A percentile compares a stretch with the other conserved stretches of the same genome.
Conservation (phyloP, 2,113 vertebrate genomes). For the Aramus guarauna region DNA sequence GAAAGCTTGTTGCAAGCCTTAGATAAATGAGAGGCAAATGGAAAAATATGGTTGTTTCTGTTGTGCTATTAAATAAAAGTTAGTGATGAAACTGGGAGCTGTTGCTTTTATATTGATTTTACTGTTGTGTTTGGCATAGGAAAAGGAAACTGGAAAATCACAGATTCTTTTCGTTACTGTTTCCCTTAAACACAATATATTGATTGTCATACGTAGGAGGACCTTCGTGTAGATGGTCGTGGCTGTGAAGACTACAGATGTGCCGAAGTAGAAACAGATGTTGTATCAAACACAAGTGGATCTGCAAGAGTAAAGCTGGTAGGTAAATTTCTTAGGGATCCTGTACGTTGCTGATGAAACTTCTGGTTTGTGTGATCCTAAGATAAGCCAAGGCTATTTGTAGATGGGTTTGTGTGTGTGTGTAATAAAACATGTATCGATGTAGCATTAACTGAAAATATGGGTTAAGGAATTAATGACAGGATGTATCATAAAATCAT, state of each 20-base stretch:
- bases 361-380: background rate
- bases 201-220: slow-evolving; percentile 79
- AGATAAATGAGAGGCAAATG: background rate
- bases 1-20: background rate
- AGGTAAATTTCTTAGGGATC: slow-evolving; percentile 4
- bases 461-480: background rate
- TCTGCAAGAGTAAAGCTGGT: slow-evolving; percentile 94
- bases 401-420: background rate
- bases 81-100: background rate
- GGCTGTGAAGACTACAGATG: slow-evolving; percentile 95
- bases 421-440: background rate
- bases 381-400: background rate
- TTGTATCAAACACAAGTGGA: slow-evolving; percentile 96
- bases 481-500: background rate
- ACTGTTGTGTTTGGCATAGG: background rate
- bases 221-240: slow-evolving; percentile 90
- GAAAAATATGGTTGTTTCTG: background rate
- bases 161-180: background rate
- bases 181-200: background rate
- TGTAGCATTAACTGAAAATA: background rate
- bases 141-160: background rate
- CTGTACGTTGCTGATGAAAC: background rate
- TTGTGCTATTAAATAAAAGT: background rate
- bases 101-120: background rate
- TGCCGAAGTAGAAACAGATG: slow-evolving; percentile 92